Conservation (phyloP, 2,888 invertebrate species). For the Chelonus formosanus region DNA sequence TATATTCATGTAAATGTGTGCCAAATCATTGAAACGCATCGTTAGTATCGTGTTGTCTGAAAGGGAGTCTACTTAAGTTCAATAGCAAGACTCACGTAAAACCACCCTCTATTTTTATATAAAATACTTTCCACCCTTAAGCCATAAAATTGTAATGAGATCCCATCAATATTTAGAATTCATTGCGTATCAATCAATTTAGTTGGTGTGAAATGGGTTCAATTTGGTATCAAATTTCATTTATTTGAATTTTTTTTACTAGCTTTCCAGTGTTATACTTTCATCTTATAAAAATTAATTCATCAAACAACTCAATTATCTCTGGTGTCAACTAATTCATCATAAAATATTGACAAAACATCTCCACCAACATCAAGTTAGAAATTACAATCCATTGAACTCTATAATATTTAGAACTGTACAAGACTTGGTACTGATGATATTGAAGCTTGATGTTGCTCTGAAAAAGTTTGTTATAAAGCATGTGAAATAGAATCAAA, state of each 20-base stretch:
- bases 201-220: background rate
- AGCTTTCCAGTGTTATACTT: no score
- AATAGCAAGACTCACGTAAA: constrained; percentile 48
- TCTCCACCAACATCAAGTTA: no score
- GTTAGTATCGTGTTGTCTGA: constrained; percentile 16
- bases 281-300: no score
- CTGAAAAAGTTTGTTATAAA: no score
- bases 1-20: constrained; percentile 29
- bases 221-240: background rate
- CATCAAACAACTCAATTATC: no score
- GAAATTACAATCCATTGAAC: no score
- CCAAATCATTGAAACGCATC: constrained; percentile 37
- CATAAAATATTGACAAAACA: no score
- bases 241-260: constrained; percentile 35
- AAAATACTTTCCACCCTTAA: constrained; percentile 41
- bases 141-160: constrained; percentile 48
- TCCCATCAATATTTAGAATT: constrained; percentile 46
- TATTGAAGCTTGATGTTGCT: no score
- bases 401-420: no score
- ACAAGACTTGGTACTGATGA: no score
- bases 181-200: constrained; percentile 44
- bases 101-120: constrained; percentile 32
- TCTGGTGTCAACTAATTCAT: no score
- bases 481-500: no score
- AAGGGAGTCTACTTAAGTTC: constrained; percentile 50